Percentiles rank a stretch among this genome's conserved stretches.
phyloP scores from a whole-genome alignment of 1,140 invertebrate species.

The Reticulitermes speratus region DNA sequence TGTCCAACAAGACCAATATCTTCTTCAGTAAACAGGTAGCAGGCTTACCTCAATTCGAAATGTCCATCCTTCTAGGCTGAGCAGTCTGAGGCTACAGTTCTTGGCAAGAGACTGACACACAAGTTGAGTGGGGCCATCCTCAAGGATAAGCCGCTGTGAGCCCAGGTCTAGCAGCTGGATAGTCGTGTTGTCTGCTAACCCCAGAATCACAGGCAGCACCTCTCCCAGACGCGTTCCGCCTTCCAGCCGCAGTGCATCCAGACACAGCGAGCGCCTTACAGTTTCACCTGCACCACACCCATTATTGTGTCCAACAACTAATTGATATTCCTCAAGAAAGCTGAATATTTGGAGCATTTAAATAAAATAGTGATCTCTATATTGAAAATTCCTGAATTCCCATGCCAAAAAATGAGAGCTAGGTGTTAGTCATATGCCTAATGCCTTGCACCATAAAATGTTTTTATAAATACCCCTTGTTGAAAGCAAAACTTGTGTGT shows the following conservation, averaged over 20 bases:
- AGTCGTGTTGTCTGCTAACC: conserved; percentile 52
- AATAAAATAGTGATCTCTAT: no score
- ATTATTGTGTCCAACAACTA: no score
- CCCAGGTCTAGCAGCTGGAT: conserved; percentile 56
- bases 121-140: conserved; percentile 56
- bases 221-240: conserved; percentile 51
- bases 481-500: no score
- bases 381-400: no score
- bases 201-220: conserved; percentile 54
- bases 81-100: conserved; percentile 52
- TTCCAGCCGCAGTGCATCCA: conserved; percentile 55
- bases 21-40: no score
- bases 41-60: conserved; percentile 55
- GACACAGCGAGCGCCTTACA: conserved; percentile 50
- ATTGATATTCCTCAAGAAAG: no score
- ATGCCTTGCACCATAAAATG: no score
- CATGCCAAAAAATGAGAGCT: no score
- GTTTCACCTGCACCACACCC: conserved; percentile 46
- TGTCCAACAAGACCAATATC: no score
- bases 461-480: no score
- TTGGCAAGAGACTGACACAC: conserved; percentile 53
- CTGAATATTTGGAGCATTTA: no score
- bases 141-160: conserved; percentile 54
- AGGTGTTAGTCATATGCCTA: no score
- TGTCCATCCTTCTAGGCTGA: conserved; percentile 58